Percentiles rank a stretch among this genome's conserved stretches.
These are phyloP conservation scores for Lissocephala sabroskyi DNA, from an alignment of 2,888 invertebrate genomes.

Conservation along the genomic window DNA sequence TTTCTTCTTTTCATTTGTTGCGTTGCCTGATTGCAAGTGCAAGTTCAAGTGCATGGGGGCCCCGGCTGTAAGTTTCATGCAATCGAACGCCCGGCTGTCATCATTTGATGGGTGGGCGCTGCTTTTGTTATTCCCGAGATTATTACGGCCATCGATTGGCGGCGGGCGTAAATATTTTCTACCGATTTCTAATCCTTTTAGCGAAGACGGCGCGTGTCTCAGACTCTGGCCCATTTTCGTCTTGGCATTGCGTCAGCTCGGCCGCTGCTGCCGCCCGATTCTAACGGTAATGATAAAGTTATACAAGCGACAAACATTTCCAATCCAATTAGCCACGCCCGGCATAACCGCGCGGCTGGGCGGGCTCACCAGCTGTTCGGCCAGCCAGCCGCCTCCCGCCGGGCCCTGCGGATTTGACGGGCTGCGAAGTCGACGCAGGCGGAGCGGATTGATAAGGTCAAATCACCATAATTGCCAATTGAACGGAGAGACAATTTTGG, in stretches of 20 bases:
- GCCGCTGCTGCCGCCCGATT: background rate
- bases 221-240: constrained; percentile 4
- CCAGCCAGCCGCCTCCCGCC: too few relatives aligned
- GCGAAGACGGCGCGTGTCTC: constrained; percentile 9
- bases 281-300: constrained; percentile 38
- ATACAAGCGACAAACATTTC: constrained; percentile 27
- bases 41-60: constrained; percentile 61
- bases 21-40: constrained; percentile 17
- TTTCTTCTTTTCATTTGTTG: too few relatives aligned
- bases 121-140: constrained; percentile 2
- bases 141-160: too few relatives aligned
- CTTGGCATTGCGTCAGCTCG: constrained; percentile 35
- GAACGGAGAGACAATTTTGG: constrained; percentile 51
- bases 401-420: too few relatives aligned
- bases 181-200: constrained; percentile 40
- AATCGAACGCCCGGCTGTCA: constrained; percentile 12
- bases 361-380: background rate
- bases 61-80: constrained; percentile 37
- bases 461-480: constrained; percentile 53
- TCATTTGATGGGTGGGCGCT: constrained; percentile 6
- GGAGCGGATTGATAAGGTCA: constrained; percentile 54
- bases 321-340: constrained; percentile 48
- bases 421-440: too few relatives aligned
- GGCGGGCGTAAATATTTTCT: too few relatives aligned
- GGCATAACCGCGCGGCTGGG: background rate